Conservation (phyloP, 1,140 invertebrate species). For the Papilio glaucus region DNA sequence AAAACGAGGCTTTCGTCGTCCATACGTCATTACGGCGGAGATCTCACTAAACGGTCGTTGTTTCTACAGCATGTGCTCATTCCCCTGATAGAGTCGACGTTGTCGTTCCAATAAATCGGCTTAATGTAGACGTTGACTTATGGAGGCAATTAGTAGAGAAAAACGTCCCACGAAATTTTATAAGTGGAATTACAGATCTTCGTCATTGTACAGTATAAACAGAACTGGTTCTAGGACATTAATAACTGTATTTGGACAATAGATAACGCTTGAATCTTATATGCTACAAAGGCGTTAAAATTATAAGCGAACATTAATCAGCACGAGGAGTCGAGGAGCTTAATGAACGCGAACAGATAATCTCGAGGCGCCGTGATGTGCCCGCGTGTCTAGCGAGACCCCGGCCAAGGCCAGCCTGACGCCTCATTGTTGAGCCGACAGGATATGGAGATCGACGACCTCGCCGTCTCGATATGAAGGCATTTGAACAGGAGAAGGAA, state of each 20-base stretch:
- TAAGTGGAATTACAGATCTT: neutral
- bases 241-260: constrained; percentile 9
- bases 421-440: constrained; percentile 69
- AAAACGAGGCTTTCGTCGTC: constrained; percentile 31
- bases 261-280: constrained; percentile 3
- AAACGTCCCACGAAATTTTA: constrained; percentile 29
- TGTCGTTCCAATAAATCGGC: constrained; percentile 38
- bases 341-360: constrained; percentile 39
- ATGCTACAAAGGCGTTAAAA: constrained; percentile 16
- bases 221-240: constrained; percentile 16
- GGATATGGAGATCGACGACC: constrained; percentile 67
- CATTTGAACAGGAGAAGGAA: constrained; percentile 65
- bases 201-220: constrained; percentile 1
- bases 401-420: constrained; percentile 59
- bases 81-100: constrained; percentile 37
- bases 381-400: constrained; percentile 58
- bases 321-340: constrained; percentile 21
- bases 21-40: constrained; percentile 42
- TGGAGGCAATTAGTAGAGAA: constrained; percentile 22
- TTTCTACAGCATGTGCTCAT: constrained; percentile 46
- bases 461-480: constrained; percentile 63
- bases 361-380: constrained; percentile 34
- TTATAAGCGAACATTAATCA: constrained; percentile 33
- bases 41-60: constrained; percentile 54
- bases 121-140: constrained; percentile 44